Conservation (phyloP, 2,888 invertebrate genomes). For the Drosophila hawaiiensis region DNA sequence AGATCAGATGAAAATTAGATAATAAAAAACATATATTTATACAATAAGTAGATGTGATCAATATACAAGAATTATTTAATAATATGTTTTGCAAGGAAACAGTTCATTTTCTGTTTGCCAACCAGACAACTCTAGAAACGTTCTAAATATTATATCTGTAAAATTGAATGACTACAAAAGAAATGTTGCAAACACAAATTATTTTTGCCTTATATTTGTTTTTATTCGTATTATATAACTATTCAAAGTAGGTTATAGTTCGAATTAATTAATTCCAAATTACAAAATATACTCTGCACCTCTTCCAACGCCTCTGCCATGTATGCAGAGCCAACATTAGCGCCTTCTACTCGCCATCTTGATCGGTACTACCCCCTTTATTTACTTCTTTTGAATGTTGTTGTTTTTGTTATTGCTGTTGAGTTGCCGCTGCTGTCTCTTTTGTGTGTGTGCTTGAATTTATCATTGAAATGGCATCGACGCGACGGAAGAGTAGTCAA, state of each 20-base stretch:
- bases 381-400: constrained; percentile 30
- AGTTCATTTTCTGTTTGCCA: no score
- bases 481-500: constrained; percentile 26
- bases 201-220: neutral
- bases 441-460: constrained; percentile 51
- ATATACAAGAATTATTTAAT: neutral
- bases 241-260: neutral
- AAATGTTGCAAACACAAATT: neutral
- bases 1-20: neutral
- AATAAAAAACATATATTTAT: neutral
- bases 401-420: constrained; percentile 13
- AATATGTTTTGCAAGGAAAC: neutral
- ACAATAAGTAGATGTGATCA: neutral
- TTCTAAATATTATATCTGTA: neutral
- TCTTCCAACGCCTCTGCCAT: constrained; percentile 5
- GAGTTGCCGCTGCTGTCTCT: constrained; percentile 21
- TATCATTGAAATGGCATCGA: constrained; percentile 74
- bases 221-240: neutral
- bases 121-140: neutral
- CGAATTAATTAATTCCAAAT: neutral
- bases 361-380: constrained; percentile 25
- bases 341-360: constrained; percentile 21
- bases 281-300: neutral
- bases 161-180: neutral
- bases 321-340: constrained; percentile 8